Evolutionary conservation across 2,888 invertebrate genomes (phyloP), one percentile per base, ranked within the genome.

Genomic region (Coleophora flavipennella): DNA sequence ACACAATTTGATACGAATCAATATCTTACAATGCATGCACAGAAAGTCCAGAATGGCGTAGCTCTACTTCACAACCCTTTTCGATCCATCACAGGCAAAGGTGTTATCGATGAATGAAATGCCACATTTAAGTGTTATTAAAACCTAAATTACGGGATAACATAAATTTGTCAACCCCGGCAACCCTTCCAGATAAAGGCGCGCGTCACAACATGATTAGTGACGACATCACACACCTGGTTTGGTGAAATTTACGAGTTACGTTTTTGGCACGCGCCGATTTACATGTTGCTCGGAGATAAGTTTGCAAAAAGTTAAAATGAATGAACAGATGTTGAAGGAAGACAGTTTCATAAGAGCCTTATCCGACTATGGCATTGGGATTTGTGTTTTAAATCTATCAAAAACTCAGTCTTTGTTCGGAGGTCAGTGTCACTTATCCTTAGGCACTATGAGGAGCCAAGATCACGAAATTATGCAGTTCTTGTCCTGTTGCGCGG

Each of bases 391-490:
- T 56, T 46, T 65, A 59, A 61, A 69, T 65, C 60, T 77, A 77
- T 69, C 63, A 67, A 70, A 70, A 69, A 75, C 66, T 83, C 83
- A 84, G 83, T 84, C 83, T 84, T 84, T 64, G 64, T 48, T 81
- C 80, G 81, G 83, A 81, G 81, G 79, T 74, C 59, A 71, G 54
- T 59, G 69, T 78, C 75, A 66, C 68, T 70, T 63, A 68, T 53
- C 43, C 35, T 46, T 56, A 57, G 66, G 68, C 62, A 57, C 59
- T 45, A 59, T 33, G 36, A 53, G 56, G 45, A 67, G 59, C 76
- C 73, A 63, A 49, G 69, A 92, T 94, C 93, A 94, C 85, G 94
- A 94, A 67, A 94, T 90, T 56, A 93, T 90, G 75, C 94, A 94
- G 75, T 94, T 94, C 64, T 94, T 94, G 62, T 91, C 89, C 59